Evolutionary conservation across 2,888 invertebrate species (phyloP).

Genomic region (Merodon equestris): DNA sequence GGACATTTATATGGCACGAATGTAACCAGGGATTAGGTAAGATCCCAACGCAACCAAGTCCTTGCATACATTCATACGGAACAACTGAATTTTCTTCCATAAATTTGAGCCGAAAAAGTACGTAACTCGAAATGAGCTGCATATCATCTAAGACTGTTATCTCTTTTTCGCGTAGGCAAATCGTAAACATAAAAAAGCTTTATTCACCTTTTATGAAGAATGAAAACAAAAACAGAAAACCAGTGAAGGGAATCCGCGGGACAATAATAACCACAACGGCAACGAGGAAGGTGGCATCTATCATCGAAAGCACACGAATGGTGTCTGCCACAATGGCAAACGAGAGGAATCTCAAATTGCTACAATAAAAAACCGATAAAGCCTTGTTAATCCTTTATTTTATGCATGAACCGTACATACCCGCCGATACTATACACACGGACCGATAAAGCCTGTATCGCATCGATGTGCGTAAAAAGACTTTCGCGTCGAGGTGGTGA

Average conservation of each 20-base stretch:
- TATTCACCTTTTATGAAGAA: slow-evolving; percentile 55
- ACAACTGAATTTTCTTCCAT: background rate
- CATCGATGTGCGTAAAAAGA: slow-evolving; percentile 1
- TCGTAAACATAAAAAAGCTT: slow-evolving; percentile 47
- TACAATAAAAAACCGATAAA: slow-evolving; percentile 63
- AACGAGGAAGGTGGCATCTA: background rate
- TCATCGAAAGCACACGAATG: background rate
- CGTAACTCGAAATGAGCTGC: slow-evolving; percentile 55
- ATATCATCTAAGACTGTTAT: slow-evolving; percentile 58
- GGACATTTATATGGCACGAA: slow-evolving; percentile 36
- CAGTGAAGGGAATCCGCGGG: slow-evolving; percentile 22
- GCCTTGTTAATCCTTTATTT: slow-evolving; percentile 67
- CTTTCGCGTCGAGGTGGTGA: slow-evolving; percentile 38
- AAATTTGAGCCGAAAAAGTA: slow-evolving; percentile 1
- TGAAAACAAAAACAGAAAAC: slow-evolving; percentile 28
- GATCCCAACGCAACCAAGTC: too few relatives aligned
- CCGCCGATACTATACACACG: slow-evolving; percentile 24
- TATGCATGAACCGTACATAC: slow-evolving; percentile 41
- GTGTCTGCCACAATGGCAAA: slow-evolving; percentile 41
- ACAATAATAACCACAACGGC: background rate
- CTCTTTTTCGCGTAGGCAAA: slow-evolving; percentile 55
- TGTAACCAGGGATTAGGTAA: slow-evolving; percentile 34
- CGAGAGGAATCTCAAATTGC: slow-evolving; percentile 49
- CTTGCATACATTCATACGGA: too few relatives aligned
- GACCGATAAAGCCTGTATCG: too few relatives aligned